Evolutionary conservation across 1,140 invertebrate species (phyloP), one percentile per base, ranked within the genome.

Genomic region (Tetramorium alpestre): DNA sequence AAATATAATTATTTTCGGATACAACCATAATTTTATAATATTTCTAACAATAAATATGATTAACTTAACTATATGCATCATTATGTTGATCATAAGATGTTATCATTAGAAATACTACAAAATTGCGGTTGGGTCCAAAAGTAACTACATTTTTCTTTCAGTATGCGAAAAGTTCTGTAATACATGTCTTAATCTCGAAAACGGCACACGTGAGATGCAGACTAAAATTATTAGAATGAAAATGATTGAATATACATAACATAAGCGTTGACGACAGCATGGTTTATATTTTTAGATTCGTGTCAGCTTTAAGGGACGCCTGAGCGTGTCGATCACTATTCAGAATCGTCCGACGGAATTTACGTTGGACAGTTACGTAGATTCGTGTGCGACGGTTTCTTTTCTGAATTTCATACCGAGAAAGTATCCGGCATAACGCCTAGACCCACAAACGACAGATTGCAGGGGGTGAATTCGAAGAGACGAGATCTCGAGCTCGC

Each of bases 251-350:
- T 28, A 22, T 33, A 33, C 28, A 22, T 13, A 28, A 65, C 18
- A 28, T 51, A 11, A 33, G 16, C 28, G 18, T 60, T 41, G 38
- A 44, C 16, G 8, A 58, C 1, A 11, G 69, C 47, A 54, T 51
- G 11, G 18, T 54, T 73, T 33, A 73, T 58, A 76, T 44, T 65
- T 65, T 28, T 65, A 51, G n/a, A 67, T 49, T 67, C 28, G n/a
- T 28, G 28, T 80, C 44, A 25, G n/a, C 49, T 28, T 78, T 65
- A 47, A 33, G 22, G 22, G 60, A 80, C 13, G 10, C 41, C 11
- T 16, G 11, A 64, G 18, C 41, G 75, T 28, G 38, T 62, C 75
- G 56, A 49, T 0, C n/a, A 47, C 44, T 6, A 22, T 62, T 44
- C 10, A 7, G 38, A 77, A 4, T 76, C 25, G 22, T 44, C 22